Evolutionary conservation across 2,888 invertebrate genomes (phyloP), one percentile per base, ranked within the genome.

Genomic region (Cheilosia grossa): DNA sequence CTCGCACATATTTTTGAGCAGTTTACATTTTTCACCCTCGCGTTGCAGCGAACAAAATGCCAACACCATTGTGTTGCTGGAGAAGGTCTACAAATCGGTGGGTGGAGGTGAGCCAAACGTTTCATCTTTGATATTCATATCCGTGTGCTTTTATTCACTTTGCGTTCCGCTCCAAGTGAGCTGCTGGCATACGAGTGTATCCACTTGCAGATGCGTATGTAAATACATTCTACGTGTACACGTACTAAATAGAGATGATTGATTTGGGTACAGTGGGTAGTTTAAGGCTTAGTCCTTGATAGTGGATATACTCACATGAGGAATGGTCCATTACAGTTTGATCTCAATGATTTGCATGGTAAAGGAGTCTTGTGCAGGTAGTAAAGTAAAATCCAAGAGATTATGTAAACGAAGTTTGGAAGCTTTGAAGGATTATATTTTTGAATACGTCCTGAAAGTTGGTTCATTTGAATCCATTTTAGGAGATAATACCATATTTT

Each of bases 61-160:
- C 19, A 21, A 9, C 17, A 4, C 24, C 51, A 42, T 59, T 59
- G 24, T 42, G 24, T 42, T 42, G 59, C 15, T n/a, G 15, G 6
- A 10, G 37, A 56, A 19, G 4, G 10, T 33, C 10, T 37, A 19
- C 33, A 13, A 33, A 17, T 33, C 56, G 33, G 4, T 2, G 15
- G 27, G 5, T 2, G 51, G 51, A 51, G 21, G 21, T 27, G 24
- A 21, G 10, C 2, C 19, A 1, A 21, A 9, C 54, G 3, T 54
- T 54, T 54, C 54, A 54, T 33, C 40, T 37, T 58, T 21, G 58
- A 40, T 58, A 40, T 58, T 40, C 17, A 37, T 40, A 58, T 58
- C 37, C 37, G 15, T 19, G 21, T 30, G 21, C 19, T 40, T 58
- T 58, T 15, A 21, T 40, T 58, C 21, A 40, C 19, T 58, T 58